A percentile compares a stretch with the other conserved stretches of the same genome.
These are phyloP conservation scores for Falcunculus frontatus DNA, from an alignment of 2,113 vertebrate genomes.

Conservation along the genomic window DNA sequence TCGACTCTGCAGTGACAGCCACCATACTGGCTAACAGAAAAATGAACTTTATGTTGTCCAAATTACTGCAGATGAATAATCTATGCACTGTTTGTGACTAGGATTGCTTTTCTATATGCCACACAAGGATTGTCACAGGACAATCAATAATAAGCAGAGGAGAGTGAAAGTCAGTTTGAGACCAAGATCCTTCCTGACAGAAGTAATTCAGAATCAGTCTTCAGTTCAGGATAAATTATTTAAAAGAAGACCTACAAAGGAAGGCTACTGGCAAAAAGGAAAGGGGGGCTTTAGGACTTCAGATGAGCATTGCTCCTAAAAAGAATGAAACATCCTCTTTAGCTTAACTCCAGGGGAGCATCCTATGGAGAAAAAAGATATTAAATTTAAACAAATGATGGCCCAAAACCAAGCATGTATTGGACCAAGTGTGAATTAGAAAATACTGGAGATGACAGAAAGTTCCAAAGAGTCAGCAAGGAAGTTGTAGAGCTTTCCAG, in stretches of 20 bases:
- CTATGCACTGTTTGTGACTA: neutral
- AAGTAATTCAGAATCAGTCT: neutral
- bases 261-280: neutral
- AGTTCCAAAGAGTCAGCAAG: neutral
- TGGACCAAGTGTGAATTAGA: neutral
- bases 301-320: neutral
- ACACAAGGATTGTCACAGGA: neutral
- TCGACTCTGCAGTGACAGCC: neutral
- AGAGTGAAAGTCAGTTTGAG: neutral
- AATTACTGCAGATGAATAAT: neutral
- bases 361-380: neutral
- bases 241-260: neutral
- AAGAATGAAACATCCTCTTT: neutral
- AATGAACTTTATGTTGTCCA: neutral
- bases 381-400: neutral
- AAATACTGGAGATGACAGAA: neutral
- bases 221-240: neutral
- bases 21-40: neutral
- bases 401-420: neutral
- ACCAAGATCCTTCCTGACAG: neutral
- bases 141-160: neutral
- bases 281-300: rapidly evolving
- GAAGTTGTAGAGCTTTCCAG: neutral
- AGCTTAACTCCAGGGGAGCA: neutral
- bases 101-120: neutral